A percentile compares a stretch with the other conserved stretches of the same genome.
These are phyloP conservation scores for Mycalesis mineus DNA, from an alignment of 2,888 invertebrate genomes.

Conservation along the genomic window DNA sequence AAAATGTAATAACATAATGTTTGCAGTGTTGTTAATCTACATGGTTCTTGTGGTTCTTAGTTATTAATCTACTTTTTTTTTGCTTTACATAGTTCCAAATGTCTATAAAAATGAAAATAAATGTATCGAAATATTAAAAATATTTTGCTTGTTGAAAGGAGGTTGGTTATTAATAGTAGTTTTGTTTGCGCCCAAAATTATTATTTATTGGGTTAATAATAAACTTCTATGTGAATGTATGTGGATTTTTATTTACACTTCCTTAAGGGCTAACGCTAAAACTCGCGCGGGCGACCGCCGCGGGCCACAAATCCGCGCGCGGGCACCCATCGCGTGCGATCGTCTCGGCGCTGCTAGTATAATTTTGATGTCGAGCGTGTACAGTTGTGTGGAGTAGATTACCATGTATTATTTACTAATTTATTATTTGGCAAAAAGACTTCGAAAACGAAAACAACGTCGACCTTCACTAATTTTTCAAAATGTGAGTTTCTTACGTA, in stretches of 20 bases:
- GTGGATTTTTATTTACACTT: background rate
- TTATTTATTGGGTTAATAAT: constrained; percentile 13
- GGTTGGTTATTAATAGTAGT: background rate
- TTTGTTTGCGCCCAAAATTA: background rate
- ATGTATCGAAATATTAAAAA: constrained; percentile 1
- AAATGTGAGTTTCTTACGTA: too few species aligned
- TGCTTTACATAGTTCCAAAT: background rate
- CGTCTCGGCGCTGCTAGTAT: too few species aligned
- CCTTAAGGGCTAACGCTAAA: too few species aligned
- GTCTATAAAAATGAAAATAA: background rate
- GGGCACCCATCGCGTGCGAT: too few species aligned
- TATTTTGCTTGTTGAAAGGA: constrained; percentile 5
- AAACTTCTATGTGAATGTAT: constrained; percentile 12
- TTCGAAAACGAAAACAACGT: too few species aligned
- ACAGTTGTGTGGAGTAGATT: too few species aligned
- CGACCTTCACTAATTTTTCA: too few species aligned
- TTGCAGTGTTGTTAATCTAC: background rate
- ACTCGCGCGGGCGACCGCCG: too few species aligned
- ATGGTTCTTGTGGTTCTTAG: background rate
- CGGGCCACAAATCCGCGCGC: too few species aligned
- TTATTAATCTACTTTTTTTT: background rate
- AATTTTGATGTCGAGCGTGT: too few species aligned
- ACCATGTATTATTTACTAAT: too few species aligned
- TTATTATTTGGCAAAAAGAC: too few species aligned
- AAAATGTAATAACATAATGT: background rate